Conservation (phyloP, 2,113 vertebrate genomes). For the Amphiprion percula region DNA sequence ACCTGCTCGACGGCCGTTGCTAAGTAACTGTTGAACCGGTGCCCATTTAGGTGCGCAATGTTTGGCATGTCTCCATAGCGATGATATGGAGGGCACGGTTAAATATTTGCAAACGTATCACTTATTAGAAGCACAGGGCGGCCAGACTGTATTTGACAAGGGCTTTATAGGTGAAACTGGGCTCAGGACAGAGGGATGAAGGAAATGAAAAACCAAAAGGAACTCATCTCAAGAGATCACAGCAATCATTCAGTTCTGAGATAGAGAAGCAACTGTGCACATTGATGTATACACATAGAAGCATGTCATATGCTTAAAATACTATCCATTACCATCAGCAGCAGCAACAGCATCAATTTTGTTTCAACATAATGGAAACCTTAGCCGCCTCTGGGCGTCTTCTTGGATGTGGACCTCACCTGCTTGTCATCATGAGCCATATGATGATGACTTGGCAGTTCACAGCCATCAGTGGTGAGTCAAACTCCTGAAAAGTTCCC, state of each 20-base stretch:
- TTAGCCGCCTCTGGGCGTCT: neutral
- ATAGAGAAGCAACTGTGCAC: neutral
- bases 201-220: constrained; percentile 13
- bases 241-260: neutral
- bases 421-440: constrained; percentile 29
- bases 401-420: constrained; percentile 8
- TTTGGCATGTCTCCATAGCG: constrained; percentile 75
- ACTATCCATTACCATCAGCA: neutral
- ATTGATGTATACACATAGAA: neutral
- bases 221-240: neutral
- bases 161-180: constrained; percentile 9
- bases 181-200: neutral
- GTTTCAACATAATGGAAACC: constrained; percentile 34
- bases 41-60: constrained; percentile 54
- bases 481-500: constrained; percentile 53
- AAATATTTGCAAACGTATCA: constrained; percentile 76
- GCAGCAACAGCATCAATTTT: neutral
- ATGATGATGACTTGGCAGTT: constrained; percentile 49
- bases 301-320: neutral
- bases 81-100: constrained; percentile 55
- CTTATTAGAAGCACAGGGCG: constrained; percentile 51
- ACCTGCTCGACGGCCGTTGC: constrained; percentile 51
- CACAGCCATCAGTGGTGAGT: constrained; percentile 39
- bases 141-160: constrained; percentile 27
- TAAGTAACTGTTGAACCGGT: constrained; percentile 56